Base-by-base conservation (phyloP, 1,140 invertebrate genomes). In the Platorchestia sp. region DNA sequence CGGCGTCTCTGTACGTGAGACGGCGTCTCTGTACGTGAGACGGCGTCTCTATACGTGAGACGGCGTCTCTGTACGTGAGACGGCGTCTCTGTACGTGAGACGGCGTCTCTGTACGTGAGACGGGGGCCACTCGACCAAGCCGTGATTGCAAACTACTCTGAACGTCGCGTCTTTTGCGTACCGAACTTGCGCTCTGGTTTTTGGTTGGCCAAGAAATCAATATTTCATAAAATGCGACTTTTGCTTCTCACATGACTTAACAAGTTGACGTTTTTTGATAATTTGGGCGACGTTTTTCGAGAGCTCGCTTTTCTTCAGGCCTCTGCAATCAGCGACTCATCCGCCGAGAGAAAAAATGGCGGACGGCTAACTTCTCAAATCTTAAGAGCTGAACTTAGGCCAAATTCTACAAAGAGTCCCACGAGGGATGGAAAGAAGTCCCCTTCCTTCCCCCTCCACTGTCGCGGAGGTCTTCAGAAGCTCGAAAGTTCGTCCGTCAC, bases 331-430 rank as follows among this genome's bases (percentile, higher is more conserved):
- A 93, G 91, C 91, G 91, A 93, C 91, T 47, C 91, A 93, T 93
- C 91, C 45, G 19, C 43, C 43, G 7, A 6, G 44, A 45, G 43
- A 93, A 93, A 93, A 93, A 93, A 93, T 45, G 91, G 45, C 45
- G 43, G 45, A 45, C 45, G 6, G 45, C 91, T 93, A 93, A 93
- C 91, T 93, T 93, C 91, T 42, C 91, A 93, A 93, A 47, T 93
- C 91, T 93, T 93, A 93, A 93, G 91, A 93, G 91, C 91, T 45
- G 43, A 93, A 93, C 91, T 93, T 93, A 36, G 44, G 91, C 91
- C 45, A 93, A 93, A 93, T 93, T 93, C 91, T 93, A 93, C 91
- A 93, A 89, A 89, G 91, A 93, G 91, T 93, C 91, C 91, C 43
- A 10, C 43, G 91, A 36, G 91, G 87, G 44, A 27, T 3, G 91